These are phyloP conservation scores for Stenotaenia linearis DNA, from an alignment of 2,888 invertebrate genomes.

Conservation along the genomic window DNA sequence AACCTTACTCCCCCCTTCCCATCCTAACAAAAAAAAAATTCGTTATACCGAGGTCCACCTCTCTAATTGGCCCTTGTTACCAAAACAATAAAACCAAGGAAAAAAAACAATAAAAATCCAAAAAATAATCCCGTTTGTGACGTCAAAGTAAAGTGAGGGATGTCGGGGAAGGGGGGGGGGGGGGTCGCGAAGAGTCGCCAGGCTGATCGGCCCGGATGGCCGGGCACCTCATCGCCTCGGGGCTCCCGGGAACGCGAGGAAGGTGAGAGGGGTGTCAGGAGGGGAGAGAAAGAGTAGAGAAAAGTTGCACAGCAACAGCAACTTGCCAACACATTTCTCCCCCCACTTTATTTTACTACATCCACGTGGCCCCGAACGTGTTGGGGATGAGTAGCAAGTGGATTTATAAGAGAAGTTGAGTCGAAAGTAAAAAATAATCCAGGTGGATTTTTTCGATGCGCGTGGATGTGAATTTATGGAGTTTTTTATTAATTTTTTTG, in stretches of 20 bases:
- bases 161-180: not conserved
- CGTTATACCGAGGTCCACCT: too few species aligned
- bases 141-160: not conserved
- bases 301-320: not conserved
- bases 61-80: too few species aligned
- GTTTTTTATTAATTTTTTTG: too few species aligned
- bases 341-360: not conserved
- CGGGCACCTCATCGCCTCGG: constrained; percentile 16
- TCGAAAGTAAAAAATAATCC: not conserved
- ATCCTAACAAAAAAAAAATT: too few species aligned
- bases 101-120: too few species aligned
- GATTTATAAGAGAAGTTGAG: not conserved
- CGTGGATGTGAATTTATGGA: not conserved
- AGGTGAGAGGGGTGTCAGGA: not conserved
- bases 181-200: not conserved
- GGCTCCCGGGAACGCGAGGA: not conserved
- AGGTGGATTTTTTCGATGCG: not conserved
- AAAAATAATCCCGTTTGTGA: not conserved
- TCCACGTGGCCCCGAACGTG: not conserved
- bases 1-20: too few species aligned
- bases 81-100: too few species aligned
- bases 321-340: not conserved
- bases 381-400: not conserved
- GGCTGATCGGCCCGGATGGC: constrained; percentile 17
- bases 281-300: not conserved